Percentiles rank a stretch among this genome's conserved stretches.
Conservation (phyloP, 2,113 vertebrate species). For the Tautogolabrus adspersus region DNA sequence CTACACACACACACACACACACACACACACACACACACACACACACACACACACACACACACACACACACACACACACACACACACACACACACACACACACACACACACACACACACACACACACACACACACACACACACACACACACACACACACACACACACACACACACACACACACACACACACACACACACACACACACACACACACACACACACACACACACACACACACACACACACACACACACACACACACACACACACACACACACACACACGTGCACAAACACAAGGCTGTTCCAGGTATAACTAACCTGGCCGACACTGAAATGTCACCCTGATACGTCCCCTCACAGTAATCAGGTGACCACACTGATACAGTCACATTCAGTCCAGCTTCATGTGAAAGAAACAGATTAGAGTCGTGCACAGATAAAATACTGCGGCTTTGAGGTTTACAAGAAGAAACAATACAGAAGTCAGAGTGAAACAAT, state of each 20-base stretch:
- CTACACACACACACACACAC: constrained; percentile 2
- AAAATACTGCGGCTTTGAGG: constrained; percentile 11
- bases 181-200: too few relatives aligned
- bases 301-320: constrained; percentile 63
- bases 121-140: not conserved
- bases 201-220: too few relatives aligned
- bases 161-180: too few relatives aligned
- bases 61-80: not conserved
- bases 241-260: not conserved
- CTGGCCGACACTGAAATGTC: constrained; percentile 56
- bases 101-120: constrained; percentile 12
- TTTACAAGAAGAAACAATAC: constrained; percentile 25
- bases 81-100: constrained; percentile 11
- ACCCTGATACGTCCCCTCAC: constrained; percentile 39
- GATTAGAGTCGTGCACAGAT: constrained; percentile 42
- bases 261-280: constrained; percentile 7
- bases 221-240: too few relatives aligned
- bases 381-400: constrained; percentile 57
- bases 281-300: constrained; percentile 17
- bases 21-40: constrained; percentile 2
- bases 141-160: constrained; percentile 9
- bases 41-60: constrained; percentile 28
- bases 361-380: constrained; percentile 53
- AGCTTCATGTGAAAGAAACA: constrained; percentile 32
- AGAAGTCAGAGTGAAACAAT: constrained; percentile 8